Evolutionary conservation across 2,888 invertebrate genomes (phyloP).

Genomic region (Hydropsyche betteni): DNA sequence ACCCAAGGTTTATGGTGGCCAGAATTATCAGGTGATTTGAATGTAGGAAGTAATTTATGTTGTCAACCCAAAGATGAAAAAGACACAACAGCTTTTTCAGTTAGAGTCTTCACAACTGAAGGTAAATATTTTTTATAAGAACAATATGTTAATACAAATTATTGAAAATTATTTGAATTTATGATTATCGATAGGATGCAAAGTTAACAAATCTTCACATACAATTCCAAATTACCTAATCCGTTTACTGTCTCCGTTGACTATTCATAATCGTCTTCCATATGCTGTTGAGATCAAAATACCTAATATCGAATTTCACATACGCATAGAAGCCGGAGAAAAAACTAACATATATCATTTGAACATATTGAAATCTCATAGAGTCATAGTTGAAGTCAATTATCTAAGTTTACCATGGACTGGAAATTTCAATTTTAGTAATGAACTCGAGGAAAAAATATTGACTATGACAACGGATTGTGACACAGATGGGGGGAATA

Average conservation of each 20-base stretch:
- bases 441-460: slow-evolving; percentile 72
- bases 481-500: slow-evolving; percentile 71
- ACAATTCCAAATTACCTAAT: slow-evolving; percentile 78
- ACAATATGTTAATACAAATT: slow-evolving; percentile 25
- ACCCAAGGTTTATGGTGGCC: slow-evolving; percentile 83
- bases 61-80: slow-evolving; percentile 72
- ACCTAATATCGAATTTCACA: slow-evolving; percentile 61
- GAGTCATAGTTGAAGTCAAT: slow-evolving; percentile 63
- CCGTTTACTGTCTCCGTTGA: slow-evolving; percentile 76
- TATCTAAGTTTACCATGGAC: slow-evolving; percentile 77
- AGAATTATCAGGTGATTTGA: slow-evolving; percentile 75
- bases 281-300: slow-evolving; percentile 73
- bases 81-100: slow-evolving; percentile 71
- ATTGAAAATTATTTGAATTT: neutral
- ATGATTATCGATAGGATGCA: slow-evolving; percentile 56
- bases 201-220: slow-evolving; percentile 60
- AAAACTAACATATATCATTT: slow-evolving; percentile 74
- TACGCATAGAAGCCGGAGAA: slow-evolving; percentile 77
- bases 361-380: slow-evolving; percentile 69
- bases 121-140: slow-evolving; percentile 55
- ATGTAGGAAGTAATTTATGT: slow-evolving; percentile 71
- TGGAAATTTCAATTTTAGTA: slow-evolving; percentile 74
- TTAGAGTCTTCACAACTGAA: slow-evolving; percentile 70
- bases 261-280: slow-evolving; percentile 80
- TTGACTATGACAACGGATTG: slow-evolving; percentile 73